Evolutionary conservation across 2,888 invertebrate species (phyloP), one percentile per base, ranked within the genome.

Genomic region (Gortyna flavago): DNA sequence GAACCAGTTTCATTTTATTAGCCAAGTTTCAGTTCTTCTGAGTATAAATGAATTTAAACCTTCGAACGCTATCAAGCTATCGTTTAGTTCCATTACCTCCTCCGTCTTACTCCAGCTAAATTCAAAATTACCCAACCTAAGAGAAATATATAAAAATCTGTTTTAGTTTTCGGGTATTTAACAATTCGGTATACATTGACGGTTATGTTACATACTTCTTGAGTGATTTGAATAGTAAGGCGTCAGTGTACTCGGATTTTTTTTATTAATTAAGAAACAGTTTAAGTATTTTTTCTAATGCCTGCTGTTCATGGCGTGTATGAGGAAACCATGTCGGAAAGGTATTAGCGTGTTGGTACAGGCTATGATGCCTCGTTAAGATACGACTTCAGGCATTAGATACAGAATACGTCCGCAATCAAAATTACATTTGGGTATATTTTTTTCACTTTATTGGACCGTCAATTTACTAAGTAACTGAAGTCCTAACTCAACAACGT

Each of bases 51-150:
- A 44, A 44, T 25, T 41, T 32, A 18, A 18, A 32, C 16, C 11
- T 59, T 51, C 2, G 57, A 51, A 66, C 59, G 41, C 35, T 66
- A 59, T 75, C 59, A 25, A 35, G 0, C 32, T 62, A 61, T 2
- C 21, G 41, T 44, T 64, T n/a, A 70, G 21, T 65, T 48, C 9
- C 29, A 29, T 61, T 62, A 64, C 4, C 13, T 25, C 18, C 11
- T 48, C 18, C 25, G n/a, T 69, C 61, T n/a, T 48, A 62, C 41
- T n/a, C 29, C 16, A 18, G 11, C 25, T 64, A 44, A 54, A 72
- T 78, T 84, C 44, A 62, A 81, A 81, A 61, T 61, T 61, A 41
- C 6, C 32, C 21, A 44, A n/a, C 35, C 2, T 8, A 25, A 9
- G 2, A 54, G 5, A 54, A 29, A 81, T n/a, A 48, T 71, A 32